Percentiles rank a stretch among this genome's conserved stretches.
Evolutionary conservation across 1,140 invertebrate species (phyloP).

Genomic region (Drosophila orena): DNA sequence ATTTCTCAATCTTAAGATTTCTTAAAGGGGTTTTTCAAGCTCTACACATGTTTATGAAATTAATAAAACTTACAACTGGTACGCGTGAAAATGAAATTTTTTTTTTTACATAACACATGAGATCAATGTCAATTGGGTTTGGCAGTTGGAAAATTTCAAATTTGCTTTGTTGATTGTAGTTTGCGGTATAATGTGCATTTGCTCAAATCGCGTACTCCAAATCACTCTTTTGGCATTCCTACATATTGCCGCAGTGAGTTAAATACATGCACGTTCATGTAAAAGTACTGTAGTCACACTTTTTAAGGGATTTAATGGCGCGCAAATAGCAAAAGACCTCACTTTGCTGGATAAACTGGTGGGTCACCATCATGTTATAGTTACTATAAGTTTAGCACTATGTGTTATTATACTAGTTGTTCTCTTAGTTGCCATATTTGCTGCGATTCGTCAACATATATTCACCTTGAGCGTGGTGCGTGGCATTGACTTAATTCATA

Average conservation of each 20-base stretch:
- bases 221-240: neutral
- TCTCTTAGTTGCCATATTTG: neutral
- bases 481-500: neutral
- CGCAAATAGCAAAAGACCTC: neutral
- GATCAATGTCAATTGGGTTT: neutral
- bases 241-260: conserved; percentile 6
- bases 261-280: neutral
- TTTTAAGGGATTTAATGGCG: conserved; percentile 1
- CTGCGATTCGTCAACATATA: neutral
- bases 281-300: neutral
- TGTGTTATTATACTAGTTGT: neutral
- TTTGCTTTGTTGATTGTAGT: neutral
- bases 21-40: too few relatives aligned
- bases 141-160: neutral
- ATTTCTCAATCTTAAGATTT: too few relatives aligned
- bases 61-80: too few relatives aligned
- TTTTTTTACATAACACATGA: neutral
- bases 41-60: too few relatives aligned
- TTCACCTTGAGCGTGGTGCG: neutral
- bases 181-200: neutral
- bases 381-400: neutral
- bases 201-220: neutral
- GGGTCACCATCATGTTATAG: conserved; percentile 5
- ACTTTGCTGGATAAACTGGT: neutral
- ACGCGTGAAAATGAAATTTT: neutral